A percentile compares a stretch with the other conserved stretches of the same genome.
Conservation (phyloP, 1,140 invertebrate genomes). For the Rhyacophila brunnea region DNA sequence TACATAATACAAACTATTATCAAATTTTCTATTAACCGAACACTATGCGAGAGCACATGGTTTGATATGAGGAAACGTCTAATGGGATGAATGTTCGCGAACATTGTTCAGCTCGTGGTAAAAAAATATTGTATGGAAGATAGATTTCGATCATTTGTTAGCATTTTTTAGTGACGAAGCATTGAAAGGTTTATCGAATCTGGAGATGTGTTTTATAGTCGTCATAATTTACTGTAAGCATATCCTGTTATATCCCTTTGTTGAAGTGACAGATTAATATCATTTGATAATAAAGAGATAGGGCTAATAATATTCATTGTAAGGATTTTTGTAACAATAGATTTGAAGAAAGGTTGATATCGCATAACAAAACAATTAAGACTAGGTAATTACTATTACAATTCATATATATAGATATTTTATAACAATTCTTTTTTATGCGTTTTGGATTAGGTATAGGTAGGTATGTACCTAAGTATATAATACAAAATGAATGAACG, state of each 20-base stretch:
- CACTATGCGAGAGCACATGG: too few species aligned
- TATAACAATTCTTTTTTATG: too few species aligned
- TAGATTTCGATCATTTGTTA: conserved; percentile 13
- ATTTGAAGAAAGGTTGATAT: background rate
- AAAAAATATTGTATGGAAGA: background rate
- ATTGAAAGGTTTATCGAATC: conserved; percentile 33
- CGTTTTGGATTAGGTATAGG: too few species aligned
- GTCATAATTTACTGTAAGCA: conserved; percentile 18
- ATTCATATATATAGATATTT: too few species aligned
- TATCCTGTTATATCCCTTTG: conserved; percentile 18
- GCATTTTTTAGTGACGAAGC: conserved; percentile 18
- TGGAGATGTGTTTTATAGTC: conserved; percentile 31
- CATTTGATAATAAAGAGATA: conserved; percentile 28
- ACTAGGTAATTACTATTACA: too few species aligned
- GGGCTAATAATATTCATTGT: conserved; percentile 17
- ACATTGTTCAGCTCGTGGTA: background rate
- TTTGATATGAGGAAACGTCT: too few species aligned
- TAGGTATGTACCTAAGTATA: too few species aligned
- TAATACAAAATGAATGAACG: too few species aligned
- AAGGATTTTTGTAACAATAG: background rate
- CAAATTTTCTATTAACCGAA: too few species aligned
- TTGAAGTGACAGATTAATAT: conserved; percentile 26
- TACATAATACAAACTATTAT: too few species aligned
- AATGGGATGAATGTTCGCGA: background rate
- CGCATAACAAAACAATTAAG: background rate